Evolutionary conservation across 2,797 vertebrate species (phyloP), one percentile per base, ranked within the genome.

Genomic region (Rhinatrema bivittatum): DNA sequence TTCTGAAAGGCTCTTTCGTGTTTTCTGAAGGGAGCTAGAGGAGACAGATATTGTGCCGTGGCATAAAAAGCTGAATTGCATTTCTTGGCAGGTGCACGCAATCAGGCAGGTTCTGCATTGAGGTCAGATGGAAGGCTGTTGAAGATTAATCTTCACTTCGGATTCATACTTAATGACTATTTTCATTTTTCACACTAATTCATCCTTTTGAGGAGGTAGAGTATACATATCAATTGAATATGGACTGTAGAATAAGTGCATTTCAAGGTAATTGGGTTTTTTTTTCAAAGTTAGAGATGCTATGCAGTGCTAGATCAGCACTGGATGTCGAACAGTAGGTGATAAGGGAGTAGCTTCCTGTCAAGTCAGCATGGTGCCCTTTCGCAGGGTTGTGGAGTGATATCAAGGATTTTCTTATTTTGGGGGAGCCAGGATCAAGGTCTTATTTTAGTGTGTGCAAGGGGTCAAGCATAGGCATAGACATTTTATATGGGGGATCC

Each of bases 1-100:
- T 68, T 62, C 41, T 52, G 48, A 66, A 68, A 65, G 46, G 45
- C 54, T 72, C 65, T 70, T 47, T 57, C 35, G 40, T 55, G 14
- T 55, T 70, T 59, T 53, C 42, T 50, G 32, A 25, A 41, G 39
- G n/a, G 17, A 13, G 15, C 40, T 63, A 50, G 29, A 54, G 53
- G 34, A 51, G 27, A 32, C 14, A 62, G 46, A 51, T 70, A 34
- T 30, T 61, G 57, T 32, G 20, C 42, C 17, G 0, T n/a, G 17
- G 25, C 38, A 41, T 40, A 33, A 64, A 71, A 36, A 61, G 48
- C 51, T 72, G 62, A 72, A 55, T 46, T 51, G 59, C 42, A 36
- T 58, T 70, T 74, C 50, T 44, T 24, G n/a, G 20, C 29, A 42
- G 20, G 40, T 28, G n/a, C 11, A n/a, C 18, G 38, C 21, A 25